Base-by-base conservation (phyloP, 2,888 invertebrate genomes). In the Callyntrura guangdongensis region DNA sequence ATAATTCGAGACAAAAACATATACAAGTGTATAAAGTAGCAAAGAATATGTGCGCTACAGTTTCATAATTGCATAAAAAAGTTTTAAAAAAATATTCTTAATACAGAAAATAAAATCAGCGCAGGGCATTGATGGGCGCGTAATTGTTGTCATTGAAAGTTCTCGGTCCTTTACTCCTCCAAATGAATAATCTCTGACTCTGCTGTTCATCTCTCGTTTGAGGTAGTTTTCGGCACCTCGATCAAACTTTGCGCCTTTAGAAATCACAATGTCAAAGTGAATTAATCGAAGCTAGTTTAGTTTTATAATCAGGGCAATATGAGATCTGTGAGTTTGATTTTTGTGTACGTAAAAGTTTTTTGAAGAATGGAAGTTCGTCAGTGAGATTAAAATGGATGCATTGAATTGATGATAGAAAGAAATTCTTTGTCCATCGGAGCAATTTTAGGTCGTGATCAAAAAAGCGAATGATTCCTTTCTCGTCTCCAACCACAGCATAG, bases 371-470 rank as follows among this genome's bases (percentile, higher is more conserved):
- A 6, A 84, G 53, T 2, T 67, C 47, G 20, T 91, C 91, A 17
- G 53, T 61, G 0, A 87, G 67, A 86, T 94, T 94, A 69, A 93
- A 93, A 5, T 89, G 84, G 4, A 94, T 79, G 61, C 81, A 89
- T 1, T 82, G 86, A 14, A 94, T 89, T n/a, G 86, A 72, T 2
- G 79, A 64, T 0, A 92, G n/a, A 9, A 86, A 86, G 14, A 91
- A 81, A 59, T 89, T 83, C 45, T 91, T 91, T 6, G 92, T 92
- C 92, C 93, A 93, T 2, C 93, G 90, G 0, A 94, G 82, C 36
- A 94, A 69, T 64, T 91, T 93, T 61, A 94, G 91, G n/a, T 89
- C 87, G n/a, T 84, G 61, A 79, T 94, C 93, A 74, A 92, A 93
- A 72, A 94, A 93, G 12, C 92, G 86, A 27, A 94, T 79, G 12